Conservation (phyloP, 2,113 vertebrate genomes). For the Haemorhous mexicanus region DNA sequence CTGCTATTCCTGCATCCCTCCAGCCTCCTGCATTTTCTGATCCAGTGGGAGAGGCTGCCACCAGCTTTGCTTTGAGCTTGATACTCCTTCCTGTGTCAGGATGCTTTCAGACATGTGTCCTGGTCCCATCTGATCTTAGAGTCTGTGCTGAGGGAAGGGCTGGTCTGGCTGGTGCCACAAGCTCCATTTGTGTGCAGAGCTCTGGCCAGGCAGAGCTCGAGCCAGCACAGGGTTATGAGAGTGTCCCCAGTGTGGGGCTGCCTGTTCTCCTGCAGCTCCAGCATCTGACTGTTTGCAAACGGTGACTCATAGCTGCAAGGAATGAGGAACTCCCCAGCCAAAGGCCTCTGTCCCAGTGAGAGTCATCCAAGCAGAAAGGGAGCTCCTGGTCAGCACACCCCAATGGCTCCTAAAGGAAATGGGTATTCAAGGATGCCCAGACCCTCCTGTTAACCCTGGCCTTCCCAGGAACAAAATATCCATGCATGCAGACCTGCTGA, state of each 20-base stretch:
- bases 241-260: background rate
- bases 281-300: background rate
- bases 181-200: fast-evolving
- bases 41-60: background rate
- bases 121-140: background rate
- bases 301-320: slow-evolving; percentile 18
- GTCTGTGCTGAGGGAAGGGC: background rate
- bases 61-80: background rate
- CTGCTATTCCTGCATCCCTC: background rate
- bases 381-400: background rate
- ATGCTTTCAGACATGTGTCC: background rate
- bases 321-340: background rate
- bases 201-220: background rate
- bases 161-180: background rate
- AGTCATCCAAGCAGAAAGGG: background rate
- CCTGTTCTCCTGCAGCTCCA: background rate
- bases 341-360: background rate
- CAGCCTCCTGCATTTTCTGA: background rate
- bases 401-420: background rate
- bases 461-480: background rate
- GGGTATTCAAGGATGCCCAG: background rate
- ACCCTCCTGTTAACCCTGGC: background rate
- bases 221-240: background rate
- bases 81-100: background rate
- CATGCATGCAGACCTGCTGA: fast-evolving